phyloP scores from a whole-genome alignment of 2,797 vertebrate genomes.

The Pitangus sulphuratus region DNA sequence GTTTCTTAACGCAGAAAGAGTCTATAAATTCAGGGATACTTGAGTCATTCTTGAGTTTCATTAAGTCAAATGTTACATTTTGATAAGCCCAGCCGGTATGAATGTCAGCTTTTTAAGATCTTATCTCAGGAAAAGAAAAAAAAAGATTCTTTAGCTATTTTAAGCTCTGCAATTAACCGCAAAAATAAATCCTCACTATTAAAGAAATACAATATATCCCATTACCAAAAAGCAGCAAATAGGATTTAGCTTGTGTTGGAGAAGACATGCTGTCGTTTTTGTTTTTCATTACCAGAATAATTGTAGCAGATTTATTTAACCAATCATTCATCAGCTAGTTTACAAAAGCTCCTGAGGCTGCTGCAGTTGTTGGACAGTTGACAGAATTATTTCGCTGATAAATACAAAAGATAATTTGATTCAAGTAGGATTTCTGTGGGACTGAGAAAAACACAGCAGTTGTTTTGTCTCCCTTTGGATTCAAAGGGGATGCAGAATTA shows the following conservation, averaged over 20 bases:
- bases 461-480: conserved; percentile 15
- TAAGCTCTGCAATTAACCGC: conserved; percentile 29
- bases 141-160: conserved; percentile 21
- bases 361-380: conserved; percentile 52
- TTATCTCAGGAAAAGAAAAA: conserved; percentile 30
- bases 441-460: not conserved
- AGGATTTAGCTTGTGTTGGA: conserved; percentile 51
- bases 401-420: conserved; percentile 52
- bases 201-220: conserved; percentile 45
- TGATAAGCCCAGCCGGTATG: conserved; percentile 52
- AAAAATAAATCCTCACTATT: conserved; percentile 56
- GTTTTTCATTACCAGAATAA: conserved; percentile 63
- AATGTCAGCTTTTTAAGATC: conserved; percentile 55
- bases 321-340: conserved; percentile 51
- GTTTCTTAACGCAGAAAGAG: conserved; percentile 65
- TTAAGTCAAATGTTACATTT: conserved; percentile 66
- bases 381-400: conserved; percentile 63
- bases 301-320: conserved; percentile 62
- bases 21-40: conserved; percentile 75
- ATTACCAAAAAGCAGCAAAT: conserved; percentile 50
- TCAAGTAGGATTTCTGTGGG: conserved; percentile 7
- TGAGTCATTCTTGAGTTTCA: conserved; percentile 68
- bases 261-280: conserved; percentile 39
- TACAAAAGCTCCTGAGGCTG: conserved; percentile 50
- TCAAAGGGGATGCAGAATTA: conserved; percentile 10